These are phyloP conservation scores for Synergus japonicus DNA, from an alignment of 2,888 invertebrate species.

Conservation along the genomic window DNA sequence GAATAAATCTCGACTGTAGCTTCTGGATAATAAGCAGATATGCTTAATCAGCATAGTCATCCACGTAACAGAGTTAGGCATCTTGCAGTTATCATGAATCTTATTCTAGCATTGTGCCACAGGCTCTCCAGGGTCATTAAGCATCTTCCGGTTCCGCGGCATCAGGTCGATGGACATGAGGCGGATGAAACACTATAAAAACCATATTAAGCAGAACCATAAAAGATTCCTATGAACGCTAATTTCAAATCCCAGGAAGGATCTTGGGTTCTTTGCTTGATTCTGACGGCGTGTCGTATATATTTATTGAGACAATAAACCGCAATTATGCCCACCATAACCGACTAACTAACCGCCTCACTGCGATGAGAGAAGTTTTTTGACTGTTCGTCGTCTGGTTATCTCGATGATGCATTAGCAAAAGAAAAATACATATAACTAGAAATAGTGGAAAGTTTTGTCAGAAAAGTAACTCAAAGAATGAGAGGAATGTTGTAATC, in stretches of 20 bases:
- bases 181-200: constrained; percentile 64
- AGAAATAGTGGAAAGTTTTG: too few species aligned
- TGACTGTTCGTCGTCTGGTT: constrained; percentile 9
- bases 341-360: constrained; percentile 69
- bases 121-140: constrained; percentile 57
- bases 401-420: not conserved
- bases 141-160: constrained; percentile 66
- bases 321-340: constrained; percentile 71
- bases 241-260: constrained; percentile 73
- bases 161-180: constrained; percentile 33
- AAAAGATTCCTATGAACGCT: constrained; percentile 61
- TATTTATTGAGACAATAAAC: constrained; percentile 76
- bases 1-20: not conserved
- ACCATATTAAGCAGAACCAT: constrained; percentile 66
- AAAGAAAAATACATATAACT: too few species aligned
- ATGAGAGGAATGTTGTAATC: too few species aligned
- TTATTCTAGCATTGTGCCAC: constrained; percentile 28
- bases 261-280: constrained; percentile 46
- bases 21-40: constrained; percentile 12
- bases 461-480: too few species aligned
- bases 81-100: constrained; percentile 1
- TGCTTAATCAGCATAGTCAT: not conserved
- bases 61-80: not conserved
- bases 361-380: constrained; percentile 8
- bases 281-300: constrained; percentile 64